phyloP scores from a whole-genome alignment of 2,888 invertebrate species.

The Lutraria lutraria region DNA sequence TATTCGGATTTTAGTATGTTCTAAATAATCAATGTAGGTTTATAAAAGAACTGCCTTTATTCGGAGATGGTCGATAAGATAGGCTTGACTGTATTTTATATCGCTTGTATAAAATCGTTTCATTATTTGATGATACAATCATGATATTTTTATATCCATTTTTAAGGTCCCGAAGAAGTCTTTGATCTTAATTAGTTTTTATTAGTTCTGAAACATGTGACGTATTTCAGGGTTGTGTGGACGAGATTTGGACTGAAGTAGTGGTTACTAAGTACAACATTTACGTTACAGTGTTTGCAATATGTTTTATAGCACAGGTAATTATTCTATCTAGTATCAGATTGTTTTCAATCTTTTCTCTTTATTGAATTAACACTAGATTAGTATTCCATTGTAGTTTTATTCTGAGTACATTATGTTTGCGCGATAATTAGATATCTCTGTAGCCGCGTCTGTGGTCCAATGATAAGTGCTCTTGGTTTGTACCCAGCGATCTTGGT shows the following conservation, averaged over 20 bases:
- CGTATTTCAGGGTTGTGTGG: conserved; percentile 43
- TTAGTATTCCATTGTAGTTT: not conserved
- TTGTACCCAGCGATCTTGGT: too few species aligned
- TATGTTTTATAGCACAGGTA: conserved; percentile 15
- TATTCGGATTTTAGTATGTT: too few species aligned
- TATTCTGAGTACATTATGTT: not conserved
- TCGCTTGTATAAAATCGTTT: not conserved
- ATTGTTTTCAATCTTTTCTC: not conserved
- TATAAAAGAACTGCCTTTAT: too few species aligned
- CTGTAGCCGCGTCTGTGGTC: too few species aligned
- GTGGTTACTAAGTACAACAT: conserved; percentile 11
- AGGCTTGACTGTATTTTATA: too few species aligned
- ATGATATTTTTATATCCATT: too few species aligned
- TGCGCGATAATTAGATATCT: too few species aligned
- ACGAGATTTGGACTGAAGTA: conserved; percentile 34
- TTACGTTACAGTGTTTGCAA: not conserved
- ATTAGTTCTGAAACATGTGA: not conserved
- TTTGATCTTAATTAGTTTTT: not conserved
- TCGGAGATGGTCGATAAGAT: too few species aligned
- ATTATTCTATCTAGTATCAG: not conserved
- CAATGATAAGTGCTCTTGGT: too few species aligned
- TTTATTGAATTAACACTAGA: not conserved
- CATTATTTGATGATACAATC: not conserved
- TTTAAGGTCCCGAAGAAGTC: too few species aligned
- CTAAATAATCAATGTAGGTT: too few species aligned